Evolutionary conservation across 2,888 invertebrate genomes (phyloP).

Genomic region (Eupithecia pulchellata): DNA sequence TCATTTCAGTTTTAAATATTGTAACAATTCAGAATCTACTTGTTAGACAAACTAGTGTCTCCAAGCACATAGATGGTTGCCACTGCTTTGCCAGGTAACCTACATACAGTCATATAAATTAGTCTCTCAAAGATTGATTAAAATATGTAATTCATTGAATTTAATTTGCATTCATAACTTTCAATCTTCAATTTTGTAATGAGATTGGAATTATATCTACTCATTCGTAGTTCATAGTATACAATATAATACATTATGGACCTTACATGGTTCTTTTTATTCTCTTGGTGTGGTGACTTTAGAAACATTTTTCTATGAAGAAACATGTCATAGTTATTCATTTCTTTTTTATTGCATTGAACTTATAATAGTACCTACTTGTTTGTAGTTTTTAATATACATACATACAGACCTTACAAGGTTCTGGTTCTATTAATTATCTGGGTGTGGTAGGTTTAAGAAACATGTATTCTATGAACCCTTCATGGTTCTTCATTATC

Average conservation of each 20-base stretch:
- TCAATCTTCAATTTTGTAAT: conserved; percentile 33
- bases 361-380: not conserved
- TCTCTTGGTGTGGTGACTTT: not conserved
- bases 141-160: not conserved
- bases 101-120: not conserved
- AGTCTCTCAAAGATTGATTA: not conserved
- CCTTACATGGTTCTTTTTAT: not conserved
- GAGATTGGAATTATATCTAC: conserved; percentile 27
- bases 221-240: not conserved
- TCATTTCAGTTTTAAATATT: not conserved
- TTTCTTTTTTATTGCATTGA: no score
- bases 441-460: not conserved
- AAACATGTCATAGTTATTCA: not conserved
- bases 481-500: not conserved
- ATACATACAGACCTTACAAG: not conserved
- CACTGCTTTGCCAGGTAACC: not conserved
- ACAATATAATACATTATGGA: not conserved
- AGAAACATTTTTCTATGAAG: not conserved
- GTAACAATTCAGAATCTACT: not conserved
- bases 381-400: not conserved
- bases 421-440: not conserved
- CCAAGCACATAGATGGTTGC: not conserved
- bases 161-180: conserved; percentile 9
- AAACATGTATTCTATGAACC: not conserved
- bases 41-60: not conserved